Base-by-base conservation (phyloP, 2,888 invertebrate species). In the Odontocerum albicorne region DNA sequence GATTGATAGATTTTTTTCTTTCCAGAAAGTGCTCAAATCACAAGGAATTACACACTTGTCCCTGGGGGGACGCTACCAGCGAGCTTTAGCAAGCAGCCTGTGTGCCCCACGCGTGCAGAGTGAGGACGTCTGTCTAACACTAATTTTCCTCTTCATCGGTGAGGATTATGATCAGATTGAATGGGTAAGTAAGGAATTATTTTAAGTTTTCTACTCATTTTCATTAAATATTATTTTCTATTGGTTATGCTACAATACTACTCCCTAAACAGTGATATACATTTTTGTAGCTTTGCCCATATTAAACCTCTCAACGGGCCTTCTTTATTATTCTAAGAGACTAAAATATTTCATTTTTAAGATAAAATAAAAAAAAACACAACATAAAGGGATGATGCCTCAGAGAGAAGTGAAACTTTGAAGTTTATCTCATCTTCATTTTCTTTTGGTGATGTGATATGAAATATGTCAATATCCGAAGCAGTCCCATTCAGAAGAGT, bases 91-190 rank as follows among this genome's bases (percentile, higher is more conserved):
- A 0, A 21, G 27, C 1, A 32, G 35, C 15, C 49, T 59, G 10
- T 60, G 62, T 33, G 51, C 43, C 3, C 52, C 59, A n/a, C 64
- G 61, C 12, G 59, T 65, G 2, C 68, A 68, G 0, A 57, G 66
- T 6, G 62, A 64, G 3, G 74, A 77, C 57, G 42, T 76, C 32
- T 77, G 78, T 64, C 67, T 68, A 51, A 64, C 66, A 15, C 0
- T 73, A 0, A 17, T 71, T 0, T 72, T 67, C 62, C 59, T 67
- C 1, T 2, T 75, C 2, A 69, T 75, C 2, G 78, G 78, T 0
- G 74, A 76, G 44, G 76, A 78, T 55, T 70, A 70, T 17, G 75
- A 74, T 13, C 75, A 76, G 59, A 68, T 67, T 17, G 73, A 75
- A 47, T 66, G 68, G 69, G 77, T 78, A 20, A 45, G 56, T 22